phyloP scores from a whole-genome alignment of 2,113 vertebrate species.

The Laterallus jamaicensis region DNA sequence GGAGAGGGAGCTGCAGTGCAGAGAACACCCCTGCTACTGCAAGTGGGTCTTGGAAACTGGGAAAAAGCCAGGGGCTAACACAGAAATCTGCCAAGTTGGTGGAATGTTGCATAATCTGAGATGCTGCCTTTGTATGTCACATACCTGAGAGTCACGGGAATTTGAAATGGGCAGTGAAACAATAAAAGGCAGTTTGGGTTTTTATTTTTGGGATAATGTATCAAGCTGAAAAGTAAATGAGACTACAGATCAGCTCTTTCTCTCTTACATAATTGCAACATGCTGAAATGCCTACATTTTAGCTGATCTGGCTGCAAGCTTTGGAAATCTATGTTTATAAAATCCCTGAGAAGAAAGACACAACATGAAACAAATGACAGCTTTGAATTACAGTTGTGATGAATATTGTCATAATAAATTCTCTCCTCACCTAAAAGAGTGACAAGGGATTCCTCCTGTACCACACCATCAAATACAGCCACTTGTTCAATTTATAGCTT shows the following conservation, averaged over 20 bases:
- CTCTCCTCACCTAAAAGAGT: neutral
- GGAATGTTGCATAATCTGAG: neutral
- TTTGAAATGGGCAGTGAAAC: neutral
- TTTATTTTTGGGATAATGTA: neutral
- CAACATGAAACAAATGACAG: constrained; percentile 21
- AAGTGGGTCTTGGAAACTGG: neutral
- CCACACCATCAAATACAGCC: neutral
- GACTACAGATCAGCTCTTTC: neutral
- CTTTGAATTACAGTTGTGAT: constrained; percentile 1
- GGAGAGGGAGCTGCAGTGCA: neutral
- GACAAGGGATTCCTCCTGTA: neutral
- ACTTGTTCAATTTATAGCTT: neutral
- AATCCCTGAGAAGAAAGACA: constrained; percentile 3
- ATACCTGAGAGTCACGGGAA: neutral
- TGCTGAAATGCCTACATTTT: neutral
- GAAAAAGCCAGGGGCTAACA: neutral
- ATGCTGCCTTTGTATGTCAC: neutral
- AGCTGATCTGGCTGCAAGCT: neutral
- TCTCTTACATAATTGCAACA: neutral
- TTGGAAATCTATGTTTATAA: constrained; percentile 31
- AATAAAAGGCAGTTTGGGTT: neutral
- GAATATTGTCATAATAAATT: constrained; percentile 9
- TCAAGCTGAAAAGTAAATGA: neutral
- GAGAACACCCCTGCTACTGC: neutral
- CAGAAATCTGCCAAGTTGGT: neutral